A percentile compares a stretch with the other conserved stretches of the same genome.
Conservation (phyloP, 2,888 invertebrate species). For the Orchesellides sinensis region DNA sequence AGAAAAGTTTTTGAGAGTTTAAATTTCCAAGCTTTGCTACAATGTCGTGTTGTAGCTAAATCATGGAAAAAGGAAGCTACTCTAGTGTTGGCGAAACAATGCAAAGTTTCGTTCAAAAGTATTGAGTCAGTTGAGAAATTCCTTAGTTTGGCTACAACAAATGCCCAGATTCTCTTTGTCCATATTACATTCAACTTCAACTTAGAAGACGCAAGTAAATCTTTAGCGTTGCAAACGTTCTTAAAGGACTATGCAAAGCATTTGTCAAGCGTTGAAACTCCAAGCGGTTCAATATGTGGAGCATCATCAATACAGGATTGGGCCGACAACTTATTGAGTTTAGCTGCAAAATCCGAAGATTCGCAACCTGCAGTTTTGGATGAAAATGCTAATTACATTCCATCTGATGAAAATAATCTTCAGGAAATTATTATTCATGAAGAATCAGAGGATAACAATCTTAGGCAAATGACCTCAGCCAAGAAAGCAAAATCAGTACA, state of each 20-base stretch:
- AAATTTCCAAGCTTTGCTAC: constrained; percentile 33
- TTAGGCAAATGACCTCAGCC: not conserved
- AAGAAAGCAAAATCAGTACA: constrained; percentile 48
- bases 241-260: constrained; percentile 26
- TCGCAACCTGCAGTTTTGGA: constrained; percentile 16
- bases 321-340: constrained; percentile 23
- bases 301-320: constrained; percentile 33
- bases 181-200: constrained; percentile 49
- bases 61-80: constrained; percentile 47
- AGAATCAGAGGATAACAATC: constrained; percentile 22
- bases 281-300: constrained; percentile 7
- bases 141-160: constrained; percentile 8
- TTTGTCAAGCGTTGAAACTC: constrained; percentile 36
- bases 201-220: constrained; percentile 9
- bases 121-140: constrained; percentile 40
- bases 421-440: constrained; percentile 58
- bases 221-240: constrained; percentile 10
- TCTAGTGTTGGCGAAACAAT: constrained; percentile 34
- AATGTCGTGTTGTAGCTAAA: constrained; percentile 53
- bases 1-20: constrained; percentile 56
- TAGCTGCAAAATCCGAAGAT: not conserved
- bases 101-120: constrained; percentile 50
- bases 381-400: constrained; percentile 45
- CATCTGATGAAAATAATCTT: constrained; percentile 35
- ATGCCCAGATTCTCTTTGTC: constrained; percentile 30